Evolutionary conservation across 2,797 vertebrate species (phyloP).

Genomic region (Takifugu ocellatus): DNA sequence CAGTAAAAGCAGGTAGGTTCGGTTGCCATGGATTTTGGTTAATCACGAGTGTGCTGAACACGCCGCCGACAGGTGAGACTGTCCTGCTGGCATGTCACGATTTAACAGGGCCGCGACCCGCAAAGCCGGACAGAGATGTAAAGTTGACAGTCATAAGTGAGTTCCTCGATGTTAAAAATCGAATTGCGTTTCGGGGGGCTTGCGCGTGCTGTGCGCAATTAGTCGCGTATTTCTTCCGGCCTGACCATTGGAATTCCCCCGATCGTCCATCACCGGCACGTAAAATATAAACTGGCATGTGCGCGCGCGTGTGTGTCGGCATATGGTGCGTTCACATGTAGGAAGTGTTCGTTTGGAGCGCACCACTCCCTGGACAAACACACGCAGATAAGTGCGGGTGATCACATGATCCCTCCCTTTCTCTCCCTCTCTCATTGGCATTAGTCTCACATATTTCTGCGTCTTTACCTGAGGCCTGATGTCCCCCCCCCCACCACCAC

Average conservation of each 20-base stretch:
- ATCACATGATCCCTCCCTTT: conserved; percentile 23
- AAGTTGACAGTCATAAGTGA: not conserved
- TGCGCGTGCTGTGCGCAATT: no score
- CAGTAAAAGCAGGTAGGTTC: no score
- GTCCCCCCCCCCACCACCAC: conserved; percentile 48
- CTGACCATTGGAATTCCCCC: no score
- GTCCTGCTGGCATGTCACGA: no score
- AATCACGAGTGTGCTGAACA: no score
- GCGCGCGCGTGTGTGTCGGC: conserved; percentile 15
- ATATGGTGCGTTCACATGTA: conserved; percentile 72
- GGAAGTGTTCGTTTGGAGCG: conserved; percentile 52
- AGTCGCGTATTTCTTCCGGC: no score
- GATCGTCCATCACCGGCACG: no score
- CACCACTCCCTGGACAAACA: conserved; percentile 77
- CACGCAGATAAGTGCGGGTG: conserved; percentile 47
- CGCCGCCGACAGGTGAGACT: no score
- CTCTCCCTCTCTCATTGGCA: conserved; percentile 5
- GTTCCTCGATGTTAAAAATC: not conserved
- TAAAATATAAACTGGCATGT: not conserved
- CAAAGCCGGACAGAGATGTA: no score
- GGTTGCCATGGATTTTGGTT: no score
- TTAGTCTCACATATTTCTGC: conserved; percentile 19
- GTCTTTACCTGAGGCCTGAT: conserved; percentile 48
- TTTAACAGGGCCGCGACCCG: no score
- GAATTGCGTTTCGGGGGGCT: no score